phyloP scores from a whole-genome alignment of 2,797 vertebrate genomes.

The Argyrosomus regius region DNA sequence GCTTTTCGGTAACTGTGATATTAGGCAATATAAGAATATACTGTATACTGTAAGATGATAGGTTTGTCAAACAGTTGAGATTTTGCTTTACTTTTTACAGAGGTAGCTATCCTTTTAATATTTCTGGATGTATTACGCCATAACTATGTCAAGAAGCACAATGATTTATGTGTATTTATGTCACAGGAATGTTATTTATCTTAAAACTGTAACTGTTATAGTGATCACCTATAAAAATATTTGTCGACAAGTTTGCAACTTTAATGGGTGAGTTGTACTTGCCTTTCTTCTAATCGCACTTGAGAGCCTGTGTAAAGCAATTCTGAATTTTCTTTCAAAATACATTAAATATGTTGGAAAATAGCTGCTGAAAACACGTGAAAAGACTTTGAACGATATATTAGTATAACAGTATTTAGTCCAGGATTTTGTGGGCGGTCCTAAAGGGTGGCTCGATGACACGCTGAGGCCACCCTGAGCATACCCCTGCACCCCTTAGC shows the following conservation, averaged over 20 bases:
- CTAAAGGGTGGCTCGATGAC: too few species aligned
- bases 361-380: too few species aligned
- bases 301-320: too few species aligned
- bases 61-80: not conserved
- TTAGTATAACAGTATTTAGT: too few species aligned
- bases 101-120: not conserved
- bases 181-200: slow-evolving; percentile 1
- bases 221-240: not conserved
- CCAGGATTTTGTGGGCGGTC: too few species aligned
- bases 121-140: not conserved
- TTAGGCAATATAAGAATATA: not conserved
- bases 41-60: not conserved
- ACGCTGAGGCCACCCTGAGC: too few species aligned
- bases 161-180: not conserved
- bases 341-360: too few species aligned
- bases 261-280: not conserved
- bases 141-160: not conserved
- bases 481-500: too few species aligned
- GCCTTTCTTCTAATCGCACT: not conserved
- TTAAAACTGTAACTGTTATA: not conserved
- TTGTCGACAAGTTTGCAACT: not conserved
- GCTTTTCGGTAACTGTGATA: not conserved
- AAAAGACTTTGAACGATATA: too few species aligned
- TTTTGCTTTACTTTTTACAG: not conserved
- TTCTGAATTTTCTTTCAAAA: too few species aligned